A percentile compares a stretch with the other conserved stretches of the same genome.
Conservation (phyloP, 2,888 invertebrate genomes). For the Taphrorychus bicolor region DNA sequence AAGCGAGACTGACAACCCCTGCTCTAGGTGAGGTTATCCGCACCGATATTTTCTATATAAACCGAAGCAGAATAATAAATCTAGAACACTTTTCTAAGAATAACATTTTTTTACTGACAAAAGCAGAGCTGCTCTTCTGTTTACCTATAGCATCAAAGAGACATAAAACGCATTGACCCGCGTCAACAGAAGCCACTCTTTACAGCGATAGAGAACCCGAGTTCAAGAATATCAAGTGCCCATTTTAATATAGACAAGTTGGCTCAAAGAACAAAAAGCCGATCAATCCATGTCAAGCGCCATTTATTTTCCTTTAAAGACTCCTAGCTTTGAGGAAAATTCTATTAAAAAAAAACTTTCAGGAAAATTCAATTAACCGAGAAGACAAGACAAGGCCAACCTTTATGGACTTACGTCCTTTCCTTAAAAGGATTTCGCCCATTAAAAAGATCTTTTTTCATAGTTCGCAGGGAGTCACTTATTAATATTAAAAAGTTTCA, state of each 20-base stretch:
- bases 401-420: not conserved
- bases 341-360: not conserved
- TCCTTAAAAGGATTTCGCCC: not conserved
- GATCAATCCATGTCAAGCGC: not conserved
- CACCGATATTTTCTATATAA: no score
- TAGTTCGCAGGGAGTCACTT: not conserved
- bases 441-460: no score
- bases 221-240: constrained; percentile 8
- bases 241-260: constrained; percentile 6
- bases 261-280: not conserved
- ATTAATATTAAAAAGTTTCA: not conserved
- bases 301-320: not conserved
- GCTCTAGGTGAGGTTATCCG: no score
- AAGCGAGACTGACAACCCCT: no score
- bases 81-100: not conserved
- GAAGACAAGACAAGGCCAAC: not conserved
- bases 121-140: not conserved
- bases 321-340: not conserved
- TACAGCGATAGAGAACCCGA: not conserved
- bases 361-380: not conserved
- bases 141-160: not conserved
- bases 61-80: no score
- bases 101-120: not conserved
- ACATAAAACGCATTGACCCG: constrained; percentile 2
- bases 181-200: not conserved